A percentile compares a stretch with the other conserved stretches of the same genome.
Evolutionary conservation across 2,113 vertebrate genomes (phyloP).

Genomic region (Sprattus sprattus): DNA sequence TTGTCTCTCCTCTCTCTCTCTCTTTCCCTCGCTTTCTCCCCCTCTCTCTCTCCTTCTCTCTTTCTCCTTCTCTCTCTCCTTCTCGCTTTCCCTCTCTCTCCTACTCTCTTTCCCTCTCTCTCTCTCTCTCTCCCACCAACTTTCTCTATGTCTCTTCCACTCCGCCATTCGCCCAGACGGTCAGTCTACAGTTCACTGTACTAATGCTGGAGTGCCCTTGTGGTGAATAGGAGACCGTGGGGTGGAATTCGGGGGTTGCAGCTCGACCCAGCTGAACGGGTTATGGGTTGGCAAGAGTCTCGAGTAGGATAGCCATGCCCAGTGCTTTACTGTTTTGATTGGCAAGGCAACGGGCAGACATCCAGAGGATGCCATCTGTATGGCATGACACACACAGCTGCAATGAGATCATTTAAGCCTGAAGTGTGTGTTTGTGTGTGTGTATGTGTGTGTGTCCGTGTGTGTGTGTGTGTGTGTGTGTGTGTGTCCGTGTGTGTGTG

Average conservation of each 20-base stretch:
- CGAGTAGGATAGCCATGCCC: background rate
- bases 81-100: no score
- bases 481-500: background rate
- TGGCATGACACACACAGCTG: background rate
- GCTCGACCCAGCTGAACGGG: background rate
- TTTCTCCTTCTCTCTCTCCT: no score
- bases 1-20: no score
- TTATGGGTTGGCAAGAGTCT: background rate
- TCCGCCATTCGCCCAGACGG: no score
- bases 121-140: no score
- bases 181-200: background rate
- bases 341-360: background rate
- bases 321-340: background rate
- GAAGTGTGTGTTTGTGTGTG: background rate
- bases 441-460: no score
- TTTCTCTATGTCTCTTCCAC: no score
- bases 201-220: background rate
- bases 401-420: conserved; percentile 8
- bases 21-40: no score
- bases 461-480: no score
- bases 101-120: no score
- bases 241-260: background rate
- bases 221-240: background rate
- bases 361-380: background rate
- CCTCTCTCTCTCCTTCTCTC: no score